Evolutionary conservation across 2,113 vertebrate species (phyloP).

Genomic region (Chloropsis hardwickii): DNA sequence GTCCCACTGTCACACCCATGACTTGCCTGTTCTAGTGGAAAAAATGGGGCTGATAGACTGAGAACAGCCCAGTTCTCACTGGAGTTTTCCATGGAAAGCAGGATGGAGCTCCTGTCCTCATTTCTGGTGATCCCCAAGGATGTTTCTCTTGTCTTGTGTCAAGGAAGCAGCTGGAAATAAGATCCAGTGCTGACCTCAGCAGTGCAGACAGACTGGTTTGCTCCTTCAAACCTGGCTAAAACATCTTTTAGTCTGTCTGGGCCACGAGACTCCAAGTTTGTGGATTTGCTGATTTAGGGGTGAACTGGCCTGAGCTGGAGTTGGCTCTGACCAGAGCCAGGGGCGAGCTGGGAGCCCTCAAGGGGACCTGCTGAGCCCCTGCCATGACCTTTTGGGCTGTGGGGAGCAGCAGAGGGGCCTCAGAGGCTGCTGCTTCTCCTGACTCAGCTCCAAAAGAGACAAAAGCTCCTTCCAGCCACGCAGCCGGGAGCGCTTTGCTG

Average conservation of each 20-base stretch:
- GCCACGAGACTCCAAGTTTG: not conserved
- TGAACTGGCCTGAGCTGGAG: not conserved
- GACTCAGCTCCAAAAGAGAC: not conserved
- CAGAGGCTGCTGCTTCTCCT: not conserved
- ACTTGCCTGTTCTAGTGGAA: not conserved
- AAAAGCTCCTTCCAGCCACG: not conserved
- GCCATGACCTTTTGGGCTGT: accelerated
- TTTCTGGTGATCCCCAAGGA: not conserved
- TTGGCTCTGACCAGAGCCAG: not conserved
- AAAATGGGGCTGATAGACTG: not conserved
- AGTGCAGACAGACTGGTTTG: not conserved
- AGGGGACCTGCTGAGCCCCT: not conserved
- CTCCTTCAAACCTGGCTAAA: not conserved
- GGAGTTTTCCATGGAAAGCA: not conserved
- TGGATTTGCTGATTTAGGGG: not conserved
- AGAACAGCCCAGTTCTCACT: not conserved
- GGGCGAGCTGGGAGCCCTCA: not conserved
- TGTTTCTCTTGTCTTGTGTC: not conserved
- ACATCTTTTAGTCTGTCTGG: not conserved
- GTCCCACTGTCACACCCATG: not conserved
- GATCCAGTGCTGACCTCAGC: not conserved
- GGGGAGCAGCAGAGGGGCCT: not conserved
- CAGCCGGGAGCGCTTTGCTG: not conserved
- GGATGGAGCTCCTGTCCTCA: not conserved
- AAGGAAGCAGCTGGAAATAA: not conserved